Conservation (phyloP, 2,888 invertebrate genomes). For the Chloromyia formosa region DNA sequence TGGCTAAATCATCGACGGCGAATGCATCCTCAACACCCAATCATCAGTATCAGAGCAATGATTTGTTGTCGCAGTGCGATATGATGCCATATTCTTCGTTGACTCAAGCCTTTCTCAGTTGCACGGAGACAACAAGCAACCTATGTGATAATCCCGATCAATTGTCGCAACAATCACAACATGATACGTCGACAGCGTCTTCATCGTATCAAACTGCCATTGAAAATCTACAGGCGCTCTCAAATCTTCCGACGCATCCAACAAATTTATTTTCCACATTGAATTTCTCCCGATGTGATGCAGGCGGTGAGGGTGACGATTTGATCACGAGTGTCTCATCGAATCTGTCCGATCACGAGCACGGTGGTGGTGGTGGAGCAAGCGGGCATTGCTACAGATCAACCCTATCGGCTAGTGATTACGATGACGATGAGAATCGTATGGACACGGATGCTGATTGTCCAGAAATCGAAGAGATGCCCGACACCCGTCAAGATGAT, state of each 20-base stretch:
- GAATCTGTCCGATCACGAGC: constrained; percentile 11
- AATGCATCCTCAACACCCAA: not conserved
- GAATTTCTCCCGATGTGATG: constrained; percentile 53
- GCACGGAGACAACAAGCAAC: constrained; percentile 51
- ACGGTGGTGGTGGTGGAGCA: not conserved
- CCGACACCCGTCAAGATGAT: constrained; percentile 53
- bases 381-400: constrained; percentile 20
- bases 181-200: constrained; percentile 35
- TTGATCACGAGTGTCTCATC: constrained; percentile 52
- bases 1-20: constrained; percentile 48
- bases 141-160: constrained; percentile 48
- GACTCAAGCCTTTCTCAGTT: constrained; percentile 53
- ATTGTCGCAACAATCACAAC: constrained; percentile 44
- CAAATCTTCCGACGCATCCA: constrained; percentile 64
- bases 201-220: constrained; percentile 63
- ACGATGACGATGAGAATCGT: constrained; percentile 46
- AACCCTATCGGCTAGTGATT: not conserved
- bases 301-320: constrained; percentile 47
- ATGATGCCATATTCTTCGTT: constrained; percentile 52
- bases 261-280: constrained; percentile 67
- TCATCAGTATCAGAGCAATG: constrained; percentile 36
- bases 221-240: constrained; percentile 67
- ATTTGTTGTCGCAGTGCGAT: constrained; percentile 52
- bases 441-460: constrained; percentile 52
- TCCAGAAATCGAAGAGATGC: constrained; percentile 54